These are phyloP conservation scores for Phenacoccus solenopsis DNA, from an alignment of 1,140 invertebrate species.

Conservation along the genomic window DNA sequence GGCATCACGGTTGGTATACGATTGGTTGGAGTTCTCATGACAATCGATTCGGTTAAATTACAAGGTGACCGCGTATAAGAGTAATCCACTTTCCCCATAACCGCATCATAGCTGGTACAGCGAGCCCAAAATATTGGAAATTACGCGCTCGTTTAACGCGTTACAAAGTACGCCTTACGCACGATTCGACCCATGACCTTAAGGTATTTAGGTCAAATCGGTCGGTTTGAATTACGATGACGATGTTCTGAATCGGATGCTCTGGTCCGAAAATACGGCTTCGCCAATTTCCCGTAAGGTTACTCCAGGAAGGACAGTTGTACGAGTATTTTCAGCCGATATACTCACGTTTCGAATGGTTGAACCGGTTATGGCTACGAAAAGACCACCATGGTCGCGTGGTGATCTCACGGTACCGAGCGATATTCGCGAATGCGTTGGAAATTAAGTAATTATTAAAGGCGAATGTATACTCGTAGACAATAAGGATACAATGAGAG, in stretches of 20 bases:
- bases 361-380: no score
- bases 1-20: neutral
- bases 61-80: neutral
- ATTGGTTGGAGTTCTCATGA: neutral
- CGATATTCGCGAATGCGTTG: no score
- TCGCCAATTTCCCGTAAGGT: no score
- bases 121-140: neutral
- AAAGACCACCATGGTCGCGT: no score
- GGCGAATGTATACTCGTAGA: no score
- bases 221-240: neutral
- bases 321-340: no score
- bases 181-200: neutral
- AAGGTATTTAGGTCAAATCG: neutral
- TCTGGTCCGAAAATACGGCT: no score
- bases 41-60: slow-evolving; percentile 2
- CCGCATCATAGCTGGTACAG: neutral
- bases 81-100: neutral
- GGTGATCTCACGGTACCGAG: no score
- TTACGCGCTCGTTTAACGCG: neutral
- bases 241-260: neutral
- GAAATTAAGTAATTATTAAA: no score
- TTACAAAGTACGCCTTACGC: neutral
- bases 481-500: no score
- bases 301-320: no score
- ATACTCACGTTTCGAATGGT: no score